phyloP scores from a whole-genome alignment of 2,113 vertebrate species.

The Ahaetulla prasina region DNA sequence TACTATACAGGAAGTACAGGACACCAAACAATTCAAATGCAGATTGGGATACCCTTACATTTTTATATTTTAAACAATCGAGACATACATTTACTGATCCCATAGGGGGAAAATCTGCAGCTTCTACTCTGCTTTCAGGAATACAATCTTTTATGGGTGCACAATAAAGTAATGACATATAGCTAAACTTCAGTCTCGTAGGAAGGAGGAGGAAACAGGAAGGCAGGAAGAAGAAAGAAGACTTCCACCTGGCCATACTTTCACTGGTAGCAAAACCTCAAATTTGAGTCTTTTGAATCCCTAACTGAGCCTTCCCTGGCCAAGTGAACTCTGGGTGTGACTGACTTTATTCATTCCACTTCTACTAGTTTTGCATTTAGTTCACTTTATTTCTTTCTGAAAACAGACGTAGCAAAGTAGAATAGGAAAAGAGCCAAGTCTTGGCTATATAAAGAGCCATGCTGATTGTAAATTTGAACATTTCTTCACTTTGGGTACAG shows the following conservation, averaged over 20 bases:
- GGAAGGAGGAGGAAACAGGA: neutral
- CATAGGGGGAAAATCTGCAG: neutral
- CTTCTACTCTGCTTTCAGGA: neutral
- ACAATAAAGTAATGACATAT: neutral
- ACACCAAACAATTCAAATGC: neutral
- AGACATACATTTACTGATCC: neutral
- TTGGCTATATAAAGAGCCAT: neutral
- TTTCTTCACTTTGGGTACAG: constrained; percentile 8
- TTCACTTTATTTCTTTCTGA: neutral
- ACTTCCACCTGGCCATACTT: neutral
- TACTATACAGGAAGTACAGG: neutral
- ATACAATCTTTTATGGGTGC: neutral
- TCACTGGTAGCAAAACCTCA: neutral
- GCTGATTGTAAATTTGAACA: neutral
- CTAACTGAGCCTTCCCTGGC: neutral
- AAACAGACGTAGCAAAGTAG: neutral
- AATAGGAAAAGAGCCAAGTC: neutral
- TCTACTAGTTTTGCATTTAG: neutral
- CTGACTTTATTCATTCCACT: neutral
- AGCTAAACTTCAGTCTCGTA: neutral
- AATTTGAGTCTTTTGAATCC: neutral
- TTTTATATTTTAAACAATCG: neutral
- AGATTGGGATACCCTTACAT: neutral
- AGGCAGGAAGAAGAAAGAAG: neutral
- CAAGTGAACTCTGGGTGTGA: neutral